These are phyloP conservation scores for Eupeodes corollae DNA, from an alignment of 1,140 invertebrate species.

Conservation along the genomic window DNA sequence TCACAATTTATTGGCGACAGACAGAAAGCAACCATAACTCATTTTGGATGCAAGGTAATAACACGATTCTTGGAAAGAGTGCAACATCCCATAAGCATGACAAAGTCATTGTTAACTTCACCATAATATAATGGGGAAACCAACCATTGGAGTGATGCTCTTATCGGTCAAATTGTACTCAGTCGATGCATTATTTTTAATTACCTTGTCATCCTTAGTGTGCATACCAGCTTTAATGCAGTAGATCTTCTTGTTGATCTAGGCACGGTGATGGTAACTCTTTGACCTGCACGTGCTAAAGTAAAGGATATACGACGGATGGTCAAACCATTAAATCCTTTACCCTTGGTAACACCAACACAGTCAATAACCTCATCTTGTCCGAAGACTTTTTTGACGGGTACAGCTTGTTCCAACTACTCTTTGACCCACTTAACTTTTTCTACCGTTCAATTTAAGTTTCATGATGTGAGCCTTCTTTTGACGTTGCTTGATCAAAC, in stretches of 20 bases:
- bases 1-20: conserved; percentile 86
- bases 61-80: conserved; percentile 97
- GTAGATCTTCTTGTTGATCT: conserved; percentile 99
- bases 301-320: conserved; percentile 95
- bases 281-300: conserved; percentile 99
- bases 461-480: conserved; percentile 99
- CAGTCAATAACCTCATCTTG: too few species aligned
- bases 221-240: conserved; percentile 85
- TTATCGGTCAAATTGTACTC: conserved; percentile 98
- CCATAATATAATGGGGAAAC: conserved; percentile 99
- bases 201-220: conserved; percentile 89
- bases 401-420: conserved; percentile 90
- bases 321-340: conserved; percentile 99
- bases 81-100: conserved; percentile 98
- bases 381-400: conserved; percentile 80
- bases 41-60: conserved; percentile 98
- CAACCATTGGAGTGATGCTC: conserved; percentile 98
- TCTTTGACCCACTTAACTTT: conserved; percentile 96
- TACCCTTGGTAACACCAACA: too few species aligned
- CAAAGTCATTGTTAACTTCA: too few species aligned
- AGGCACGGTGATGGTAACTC: conserved; percentile 98
- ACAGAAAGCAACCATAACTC: conserved; percentile 99
- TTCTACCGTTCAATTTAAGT: conserved; percentile 95
- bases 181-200: conserved; percentile 97
- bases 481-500: conserved; percentile 91